phyloP scores from a whole-genome alignment of 2,888 invertebrate species.

The Aphodius granarius region DNA sequence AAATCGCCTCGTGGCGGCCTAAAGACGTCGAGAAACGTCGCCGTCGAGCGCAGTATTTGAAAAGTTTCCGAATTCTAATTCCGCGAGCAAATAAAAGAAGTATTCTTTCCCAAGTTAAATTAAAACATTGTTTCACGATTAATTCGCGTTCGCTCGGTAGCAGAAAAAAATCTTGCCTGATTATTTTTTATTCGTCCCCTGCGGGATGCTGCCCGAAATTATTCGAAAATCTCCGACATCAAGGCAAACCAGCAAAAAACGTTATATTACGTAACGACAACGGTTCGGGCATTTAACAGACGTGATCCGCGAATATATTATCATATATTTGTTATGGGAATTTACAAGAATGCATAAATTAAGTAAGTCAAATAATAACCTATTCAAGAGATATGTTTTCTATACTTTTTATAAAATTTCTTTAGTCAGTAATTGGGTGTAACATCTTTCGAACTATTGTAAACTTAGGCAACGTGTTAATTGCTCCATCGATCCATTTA shows the following conservation, averaged over 20 bases:
- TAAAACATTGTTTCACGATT: constrained; percentile 8
- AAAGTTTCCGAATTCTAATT: not conserved
- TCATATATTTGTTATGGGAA: not conserved
- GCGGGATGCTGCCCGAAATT: not conserved
- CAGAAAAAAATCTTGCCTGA: not conserved
- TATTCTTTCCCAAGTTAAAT: constrained; percentile 2
- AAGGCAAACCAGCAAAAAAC: not conserved
- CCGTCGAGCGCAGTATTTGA: not conserved
- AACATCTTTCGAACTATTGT: not conserved
- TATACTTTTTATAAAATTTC: not conserved
- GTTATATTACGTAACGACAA: not conserved
- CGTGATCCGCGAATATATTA: not conserved
- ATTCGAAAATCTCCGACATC: not conserved
- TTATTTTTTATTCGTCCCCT: not conserved
- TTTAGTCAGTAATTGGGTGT: not conserved
- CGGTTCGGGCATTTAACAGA: not conserved
- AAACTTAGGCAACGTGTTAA: not conserved
- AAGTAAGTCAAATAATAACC: not conserved
- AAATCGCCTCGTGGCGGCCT: not conserved
- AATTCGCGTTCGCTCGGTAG: not conserved
- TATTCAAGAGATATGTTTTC: not conserved
- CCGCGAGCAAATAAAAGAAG: not conserved
- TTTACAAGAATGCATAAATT: not conserved
- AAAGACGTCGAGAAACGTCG: not conserved
- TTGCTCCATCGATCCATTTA: not conserved